These are phyloP conservation scores for Xylocopa sonorina DNA, from an alignment of 1,140 invertebrate species.

Conservation along the genomic window DNA sequence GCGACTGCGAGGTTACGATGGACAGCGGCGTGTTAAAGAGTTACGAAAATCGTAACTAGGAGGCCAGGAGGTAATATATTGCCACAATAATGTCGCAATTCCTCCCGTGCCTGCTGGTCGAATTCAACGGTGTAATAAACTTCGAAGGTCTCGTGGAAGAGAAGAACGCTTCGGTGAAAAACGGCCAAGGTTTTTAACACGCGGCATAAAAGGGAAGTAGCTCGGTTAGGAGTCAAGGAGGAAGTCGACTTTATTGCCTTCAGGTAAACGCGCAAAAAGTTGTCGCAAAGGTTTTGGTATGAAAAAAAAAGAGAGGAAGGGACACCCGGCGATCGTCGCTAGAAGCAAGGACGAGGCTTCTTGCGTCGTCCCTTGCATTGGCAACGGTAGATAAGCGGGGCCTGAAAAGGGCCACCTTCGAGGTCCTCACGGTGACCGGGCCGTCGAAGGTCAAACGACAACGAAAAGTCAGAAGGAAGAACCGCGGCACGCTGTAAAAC, in stretches of 20 bases:
- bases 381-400: slow-evolving; percentile 67
- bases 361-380: slow-evolving; percentile 60
- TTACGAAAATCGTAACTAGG: too few species aligned
- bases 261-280: slow-evolving; percentile 56
- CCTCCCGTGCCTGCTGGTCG: too few species aligned
- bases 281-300: slow-evolving; percentile 25
- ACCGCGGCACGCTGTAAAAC: slow-evolving; percentile 43
- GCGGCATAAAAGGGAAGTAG: background rate
- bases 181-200: background rate
- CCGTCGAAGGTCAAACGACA: slow-evolving; percentile 71
- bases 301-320: slow-evolving; percentile 50
- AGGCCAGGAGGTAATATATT: too few species aligned
- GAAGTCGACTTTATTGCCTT: slow-evolving; percentile 66
- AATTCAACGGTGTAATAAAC: background rate
- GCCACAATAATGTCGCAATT: too few species aligned
- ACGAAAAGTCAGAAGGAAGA: slow-evolving; percentile 27
- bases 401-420: slow-evolving; percentile 40
- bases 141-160: background rate
- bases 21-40: too few species aligned
- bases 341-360: slow-evolving; percentile 66
- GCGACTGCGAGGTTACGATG: too few species aligned
- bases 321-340: background rate
- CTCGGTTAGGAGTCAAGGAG: slow-evolving; percentile 56
- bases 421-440: slow-evolving; percentile 16
- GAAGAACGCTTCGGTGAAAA: background rate